phyloP scores from a whole-genome alignment of 1,140 invertebrate species.

The Drosophila auraria region DNA sequence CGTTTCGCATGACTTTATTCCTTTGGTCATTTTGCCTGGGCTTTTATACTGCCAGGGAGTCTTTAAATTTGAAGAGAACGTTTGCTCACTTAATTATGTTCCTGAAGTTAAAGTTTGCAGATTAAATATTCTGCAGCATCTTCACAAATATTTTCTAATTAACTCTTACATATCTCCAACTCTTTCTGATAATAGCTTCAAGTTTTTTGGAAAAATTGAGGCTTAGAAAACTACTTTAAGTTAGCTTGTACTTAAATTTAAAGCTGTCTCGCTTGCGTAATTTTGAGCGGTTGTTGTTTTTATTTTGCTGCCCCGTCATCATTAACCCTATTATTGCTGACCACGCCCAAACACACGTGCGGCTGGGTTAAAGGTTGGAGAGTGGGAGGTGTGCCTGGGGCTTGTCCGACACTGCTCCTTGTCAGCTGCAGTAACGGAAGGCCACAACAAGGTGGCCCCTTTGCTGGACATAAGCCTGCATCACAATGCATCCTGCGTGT shows the following conservation, averaged over 20 bases:
- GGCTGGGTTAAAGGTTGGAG: background rate
- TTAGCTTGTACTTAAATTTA: background rate
- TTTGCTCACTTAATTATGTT: background rate
- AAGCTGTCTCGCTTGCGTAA: background rate
- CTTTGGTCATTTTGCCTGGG: constrained; percentile 5
- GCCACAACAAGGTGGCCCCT: constrained; percentile 25
- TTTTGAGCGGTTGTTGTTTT: background rate
- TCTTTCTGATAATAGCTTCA: too few species aligned
- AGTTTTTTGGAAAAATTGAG: background rate
- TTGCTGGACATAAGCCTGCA: constrained; percentile 34
- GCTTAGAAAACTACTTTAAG: background rate
- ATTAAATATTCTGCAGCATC: background rate
- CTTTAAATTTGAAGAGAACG: background rate
- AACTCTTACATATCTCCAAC: too few species aligned
- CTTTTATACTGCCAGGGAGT: background rate
- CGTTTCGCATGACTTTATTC: background rate
- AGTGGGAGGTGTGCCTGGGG: constrained; percentile 6
- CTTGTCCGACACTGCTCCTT: constrained; percentile 11
- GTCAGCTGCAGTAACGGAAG: constrained; percentile 32
- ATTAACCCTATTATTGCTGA: constrained; percentile 39
- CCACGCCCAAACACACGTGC: constrained; percentile 28
- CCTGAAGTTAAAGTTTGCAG: background rate
- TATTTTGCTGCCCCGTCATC: constrained; percentile 1
- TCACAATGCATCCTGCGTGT: constrained; percentile 21
- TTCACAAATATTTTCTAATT: background rate